These are phyloP conservation scores for Sisor rabdophorus DNA, from an alignment of 2,113 vertebrate species.

Conservation along the genomic window DNA sequence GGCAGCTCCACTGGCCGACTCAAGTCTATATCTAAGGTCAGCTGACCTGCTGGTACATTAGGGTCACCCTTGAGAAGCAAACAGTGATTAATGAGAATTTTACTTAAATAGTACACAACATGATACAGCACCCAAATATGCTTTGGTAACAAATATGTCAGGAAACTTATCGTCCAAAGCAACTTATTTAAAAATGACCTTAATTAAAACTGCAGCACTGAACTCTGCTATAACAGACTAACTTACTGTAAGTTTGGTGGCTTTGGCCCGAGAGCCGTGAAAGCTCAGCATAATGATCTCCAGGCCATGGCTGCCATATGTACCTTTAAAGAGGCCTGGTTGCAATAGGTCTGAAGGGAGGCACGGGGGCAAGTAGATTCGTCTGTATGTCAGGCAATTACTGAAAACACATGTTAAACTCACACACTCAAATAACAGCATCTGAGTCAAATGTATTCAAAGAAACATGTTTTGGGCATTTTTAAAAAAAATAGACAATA, in stretches of 20 bases:
- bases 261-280: conserved; percentile 78
- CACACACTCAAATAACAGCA: background rate
- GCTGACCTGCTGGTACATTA: conserved; percentile 93
- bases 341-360: conserved; percentile 79
- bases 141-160: background rate
- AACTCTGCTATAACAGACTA: background rate
- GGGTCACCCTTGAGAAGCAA: conserved; percentile 81
- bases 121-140: background rate
- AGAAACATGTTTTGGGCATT: background rate
- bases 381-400: conserved; percentile 96
- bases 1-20: conserved; percentile 80
- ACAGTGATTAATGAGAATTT: background rate
- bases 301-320: conserved; percentile 93
- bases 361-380: conserved; percentile 90
- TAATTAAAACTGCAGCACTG: background rate
- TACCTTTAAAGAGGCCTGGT: conserved; percentile 96
- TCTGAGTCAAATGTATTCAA: background rate
- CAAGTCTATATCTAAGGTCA: conserved; percentile 88
- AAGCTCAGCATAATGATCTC: conserved; percentile 98
- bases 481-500: background rate
- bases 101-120: background rate
- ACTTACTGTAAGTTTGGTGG: conserved; percentile 94
- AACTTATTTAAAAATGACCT: background rate
- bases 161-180: no score
- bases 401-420: conserved; percentile 61